Conservation (phyloP, 64 coral and sea anemone species). For the Pocillopora damicornis region DNA sequence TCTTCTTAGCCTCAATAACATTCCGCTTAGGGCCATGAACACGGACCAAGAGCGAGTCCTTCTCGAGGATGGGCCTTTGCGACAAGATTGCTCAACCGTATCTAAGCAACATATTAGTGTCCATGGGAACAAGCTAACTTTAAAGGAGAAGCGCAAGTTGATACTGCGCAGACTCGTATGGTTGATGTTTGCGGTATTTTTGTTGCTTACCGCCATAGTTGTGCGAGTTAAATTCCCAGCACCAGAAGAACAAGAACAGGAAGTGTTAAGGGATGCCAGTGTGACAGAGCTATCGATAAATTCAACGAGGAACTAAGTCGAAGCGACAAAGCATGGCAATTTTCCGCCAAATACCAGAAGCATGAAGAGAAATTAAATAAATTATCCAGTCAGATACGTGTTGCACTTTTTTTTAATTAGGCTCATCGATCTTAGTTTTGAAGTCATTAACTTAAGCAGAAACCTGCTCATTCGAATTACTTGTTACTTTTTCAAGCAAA, state of each 20-base stretch:
- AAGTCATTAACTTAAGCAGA: too few species aligned
- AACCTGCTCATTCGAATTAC: too few species aligned
- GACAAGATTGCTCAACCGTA: background rate
- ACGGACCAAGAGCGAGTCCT: background rate
- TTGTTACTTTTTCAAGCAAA: too few species aligned
- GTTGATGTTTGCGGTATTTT: background rate
- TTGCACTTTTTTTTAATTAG: too few species aligned
- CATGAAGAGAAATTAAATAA: too few species aligned
- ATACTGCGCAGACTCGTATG: background rate
- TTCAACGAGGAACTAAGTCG: background rate
- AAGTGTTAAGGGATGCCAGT: background rate
- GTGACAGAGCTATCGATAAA: background rate
- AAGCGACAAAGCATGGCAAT: background rate
- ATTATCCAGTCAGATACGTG: too few species aligned
- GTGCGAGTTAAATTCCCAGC: background rate
- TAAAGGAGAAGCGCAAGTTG: background rate
- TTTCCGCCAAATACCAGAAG: too few species aligned
- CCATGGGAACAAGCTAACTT: constrained; percentile 8
- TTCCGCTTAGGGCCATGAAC: constrained; percentile 10
- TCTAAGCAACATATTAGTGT: background rate
- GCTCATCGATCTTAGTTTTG: too few species aligned
- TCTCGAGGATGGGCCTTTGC: background rate
- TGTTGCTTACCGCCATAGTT: background rate
- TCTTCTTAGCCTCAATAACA: constrained; percentile 3
- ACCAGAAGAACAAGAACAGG: background rate